A percentile compares a stretch with the other conserved stretches of the same genome.
These are phyloP conservation scores for Melanostoma scalare DNA, from an alignment of 2,888 invertebrate species.

Conservation along the genomic window DNA sequence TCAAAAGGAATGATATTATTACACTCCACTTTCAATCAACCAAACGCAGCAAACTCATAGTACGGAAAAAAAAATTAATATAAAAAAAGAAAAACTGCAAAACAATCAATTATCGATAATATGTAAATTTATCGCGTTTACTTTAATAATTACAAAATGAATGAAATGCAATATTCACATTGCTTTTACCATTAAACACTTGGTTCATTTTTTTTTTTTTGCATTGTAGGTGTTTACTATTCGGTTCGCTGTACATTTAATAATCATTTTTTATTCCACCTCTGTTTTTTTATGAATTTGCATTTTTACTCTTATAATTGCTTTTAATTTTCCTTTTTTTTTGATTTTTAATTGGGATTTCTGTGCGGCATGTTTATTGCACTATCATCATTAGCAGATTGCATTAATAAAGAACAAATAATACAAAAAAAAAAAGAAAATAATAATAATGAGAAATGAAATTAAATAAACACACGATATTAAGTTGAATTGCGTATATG, in stretches of 20 bases:
- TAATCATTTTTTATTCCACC: background rate
- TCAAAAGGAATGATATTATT: no score
- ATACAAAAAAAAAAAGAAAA: slow-evolving; percentile 3
- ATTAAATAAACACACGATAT: slow-evolving; percentile 1
- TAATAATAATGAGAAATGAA: background rate
- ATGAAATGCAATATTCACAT: slow-evolving; percentile 51
- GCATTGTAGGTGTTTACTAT: background rate
- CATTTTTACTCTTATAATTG: slow-evolving; percentile 58
- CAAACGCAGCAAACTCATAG: background rate
- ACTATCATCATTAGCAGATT: slow-evolving; percentile 67
- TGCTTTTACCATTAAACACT: slow-evolving; percentile 27
- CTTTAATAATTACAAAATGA: slow-evolving; percentile 59
- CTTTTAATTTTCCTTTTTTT: slow-evolving; percentile 23
- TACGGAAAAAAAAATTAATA: background rate
- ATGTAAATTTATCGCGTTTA: slow-evolving; percentile 56
- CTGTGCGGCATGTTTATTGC: slow-evolving; percentile 57
- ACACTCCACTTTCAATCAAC: background rate
- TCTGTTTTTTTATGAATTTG: slow-evolving; percentile 43
- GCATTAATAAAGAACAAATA: slow-evolving; percentile 51
- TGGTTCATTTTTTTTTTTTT: slow-evolving; percentile 25
- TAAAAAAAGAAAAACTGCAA: background rate
- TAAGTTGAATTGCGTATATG: slow-evolving; percentile 26
- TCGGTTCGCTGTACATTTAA: slow-evolving; percentile 9
- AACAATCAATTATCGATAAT: slow-evolving; percentile 2
- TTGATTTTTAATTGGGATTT: slow-evolving; percentile 33